A percentile compares a stretch with the other conserved stretches of the same genome.
phyloP scores from a whole-genome alignment of 2,113 vertebrate genomes.

The Eolophus roseicapilla region DNA sequence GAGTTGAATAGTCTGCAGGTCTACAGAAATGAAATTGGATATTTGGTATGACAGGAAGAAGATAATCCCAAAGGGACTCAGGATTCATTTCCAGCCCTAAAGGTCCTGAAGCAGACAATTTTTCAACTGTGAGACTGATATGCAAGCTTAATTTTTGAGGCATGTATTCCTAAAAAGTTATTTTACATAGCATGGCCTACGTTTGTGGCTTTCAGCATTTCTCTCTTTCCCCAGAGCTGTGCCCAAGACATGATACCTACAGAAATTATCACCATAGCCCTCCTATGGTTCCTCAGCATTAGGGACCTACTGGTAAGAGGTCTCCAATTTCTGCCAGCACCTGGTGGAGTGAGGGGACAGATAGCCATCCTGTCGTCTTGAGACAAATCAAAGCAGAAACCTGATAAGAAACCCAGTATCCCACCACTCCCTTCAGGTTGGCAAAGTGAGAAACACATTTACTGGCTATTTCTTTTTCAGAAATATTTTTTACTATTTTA shows the following conservation, averaged over 20 bases:
- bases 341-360: background rate
- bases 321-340: background rate
- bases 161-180: background rate
- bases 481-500: background rate
- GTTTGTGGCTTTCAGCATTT: background rate
- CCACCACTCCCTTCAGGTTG: background rate
- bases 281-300: background rate
- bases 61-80: background rate
- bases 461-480: background rate
- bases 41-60: background rate
- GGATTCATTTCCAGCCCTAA: background rate
- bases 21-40: background rate
- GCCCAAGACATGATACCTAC: background rate
- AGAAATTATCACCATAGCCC: rapidly evolving
- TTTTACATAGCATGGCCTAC: background rate
- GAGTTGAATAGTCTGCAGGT: background rate
- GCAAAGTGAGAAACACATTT: background rate
- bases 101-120: background rate
- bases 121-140: background rate
- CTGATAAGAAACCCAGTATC: background rate
- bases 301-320: background rate
- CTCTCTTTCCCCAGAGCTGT: background rate
- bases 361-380: background rate
- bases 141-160: background rate
- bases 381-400: background rate